phyloP scores from a whole-genome alignment of 1,140 invertebrate species.

The Batillaria attramentaria region DNA sequence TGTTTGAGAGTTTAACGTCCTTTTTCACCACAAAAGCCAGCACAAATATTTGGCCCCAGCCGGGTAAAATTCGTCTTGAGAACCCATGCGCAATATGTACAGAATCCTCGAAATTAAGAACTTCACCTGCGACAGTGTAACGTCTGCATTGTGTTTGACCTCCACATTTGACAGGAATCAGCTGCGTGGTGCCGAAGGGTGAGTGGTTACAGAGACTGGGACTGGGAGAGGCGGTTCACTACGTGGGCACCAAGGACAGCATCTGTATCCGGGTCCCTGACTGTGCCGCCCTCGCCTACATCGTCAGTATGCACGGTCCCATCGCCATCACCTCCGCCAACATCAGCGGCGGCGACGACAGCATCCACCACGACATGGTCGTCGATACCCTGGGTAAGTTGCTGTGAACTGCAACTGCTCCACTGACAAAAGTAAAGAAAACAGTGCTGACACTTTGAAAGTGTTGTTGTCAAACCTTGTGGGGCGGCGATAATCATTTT shows the following conservation, averaged over 20 bases:
- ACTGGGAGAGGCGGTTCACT: constrained; percentile 44
- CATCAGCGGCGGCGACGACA: constrained; percentile 54
- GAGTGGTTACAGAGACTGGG: constrained; percentile 49
- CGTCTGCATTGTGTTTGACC: too few species aligned
- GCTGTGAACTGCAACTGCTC: background rate
- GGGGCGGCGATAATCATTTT: too few species aligned
- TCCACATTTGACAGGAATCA: constrained; percentile 44
- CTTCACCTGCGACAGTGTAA: too few species aligned
- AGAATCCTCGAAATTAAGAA: too few species aligned
- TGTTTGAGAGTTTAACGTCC: too few species aligned
- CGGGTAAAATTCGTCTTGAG: too few species aligned
- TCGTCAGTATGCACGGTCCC: constrained; percentile 46
- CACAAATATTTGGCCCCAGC: too few species aligned
- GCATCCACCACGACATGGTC: constrained; percentile 54
- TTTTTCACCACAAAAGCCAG: too few species aligned
- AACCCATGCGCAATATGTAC: too few species aligned
- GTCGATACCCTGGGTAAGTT: constrained; percentile 47
- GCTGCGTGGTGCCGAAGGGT: constrained; percentile 52
- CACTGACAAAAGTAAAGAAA: background rate
- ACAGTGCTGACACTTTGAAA: background rate
- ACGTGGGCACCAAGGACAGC: constrained; percentile 49
- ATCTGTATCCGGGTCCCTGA: constrained; percentile 53
- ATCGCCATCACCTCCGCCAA: constrained; percentile 54
- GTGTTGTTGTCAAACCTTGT: background rate
- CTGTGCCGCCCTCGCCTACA: constrained; percentile 47